Percentiles rank a stretch among this genome's conserved stretches.
These are phyloP conservation scores for Drosophila chauvacae DNA, from an alignment of 1,140 invertebrate species.

Conservation along the genomic window DNA sequence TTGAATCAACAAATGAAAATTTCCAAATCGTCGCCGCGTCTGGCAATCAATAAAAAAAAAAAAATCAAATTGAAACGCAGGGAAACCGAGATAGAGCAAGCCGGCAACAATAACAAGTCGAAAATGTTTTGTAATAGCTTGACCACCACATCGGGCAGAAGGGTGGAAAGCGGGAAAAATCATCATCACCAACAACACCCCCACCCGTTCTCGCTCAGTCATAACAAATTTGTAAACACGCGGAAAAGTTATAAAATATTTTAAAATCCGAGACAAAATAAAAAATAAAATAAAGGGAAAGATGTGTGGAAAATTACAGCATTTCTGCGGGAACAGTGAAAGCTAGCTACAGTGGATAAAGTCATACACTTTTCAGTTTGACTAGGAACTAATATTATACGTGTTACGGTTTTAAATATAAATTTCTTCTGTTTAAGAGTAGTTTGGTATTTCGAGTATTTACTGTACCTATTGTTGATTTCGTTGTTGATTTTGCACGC, in stretches of 20 bases:
- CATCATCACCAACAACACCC: constrained; percentile 3
- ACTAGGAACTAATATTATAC: background rate
- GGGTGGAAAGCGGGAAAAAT: background rate
- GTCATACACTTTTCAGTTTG: background rate
- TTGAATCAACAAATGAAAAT: constrained; percentile 60
- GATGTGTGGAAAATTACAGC: constrained; percentile 67
- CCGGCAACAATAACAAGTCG: constrained; percentile 30
- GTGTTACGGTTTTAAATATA: too few relatives aligned
- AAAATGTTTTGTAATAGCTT: constrained; percentile 51
- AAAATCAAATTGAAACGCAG: background rate
- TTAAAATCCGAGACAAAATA: constrained; percentile 21
- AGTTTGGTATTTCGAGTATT: background rate
- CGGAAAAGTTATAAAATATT: constrained; percentile 63
- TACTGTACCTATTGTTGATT: constrained; percentile 27
- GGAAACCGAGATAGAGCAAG: constrained; percentile 8
- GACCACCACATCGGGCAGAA: constrained; percentile 21
- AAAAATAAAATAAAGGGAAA: constrained; percentile 21
- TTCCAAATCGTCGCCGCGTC: constrained; percentile 61
- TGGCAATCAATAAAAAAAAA: constrained; percentile 56
- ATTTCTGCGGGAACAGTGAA: constrained; percentile 14
- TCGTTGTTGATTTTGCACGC: constrained; percentile 54
- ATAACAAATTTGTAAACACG: constrained; percentile 42
- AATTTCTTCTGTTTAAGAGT: too few relatives aligned
- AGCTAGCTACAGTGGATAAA: background rate
- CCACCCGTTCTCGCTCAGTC: constrained; percentile 8